Percentiles rank a stretch among this genome's conserved stretches.
Conservation (phyloP, 2,888 invertebrate species). For the Piscicola geometra region DNA sequence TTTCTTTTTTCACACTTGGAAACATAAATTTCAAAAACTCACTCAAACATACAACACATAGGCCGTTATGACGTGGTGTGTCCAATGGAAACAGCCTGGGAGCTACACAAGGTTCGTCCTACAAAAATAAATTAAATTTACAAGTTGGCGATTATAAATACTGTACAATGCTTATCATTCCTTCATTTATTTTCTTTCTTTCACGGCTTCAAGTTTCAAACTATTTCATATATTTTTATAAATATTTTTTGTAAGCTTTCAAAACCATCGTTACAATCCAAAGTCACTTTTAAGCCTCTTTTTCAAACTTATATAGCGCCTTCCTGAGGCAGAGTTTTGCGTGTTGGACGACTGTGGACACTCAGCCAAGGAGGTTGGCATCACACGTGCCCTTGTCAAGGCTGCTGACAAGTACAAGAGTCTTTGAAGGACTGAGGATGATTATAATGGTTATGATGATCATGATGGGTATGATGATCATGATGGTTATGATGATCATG, state of each 20-base stretch:
- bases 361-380: conserved; percentile 42
- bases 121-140: background rate
- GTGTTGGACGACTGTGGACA: conserved; percentile 42
- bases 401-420: conserved; percentile 42
- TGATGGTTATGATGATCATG: no score
- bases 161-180: no score
- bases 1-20: no score
- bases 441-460: no score
- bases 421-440: conserved; percentile 31
- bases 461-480: no score
- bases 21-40: no score
- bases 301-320: conserved; percentile 38
- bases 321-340: conserved; percentile 42
- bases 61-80: conserved; percentile 52
- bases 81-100: conserved; percentile 51
- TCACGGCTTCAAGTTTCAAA: no score
- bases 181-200: no score
- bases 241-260: background rate
- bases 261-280: no score
- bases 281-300: no score
- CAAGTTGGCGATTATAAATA: background rate
- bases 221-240: background rate
- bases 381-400: conserved; percentile 32
- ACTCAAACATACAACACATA: background rate
- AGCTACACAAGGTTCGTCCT: conserved; percentile 48